A percentile compares a stretch with the other conserved stretches of the same genome.
These are phyloP conservation scores for Adineta ricciae DNA, from an alignment of 2,888 invertebrate genomes.

Conservation along the genomic window DNA sequence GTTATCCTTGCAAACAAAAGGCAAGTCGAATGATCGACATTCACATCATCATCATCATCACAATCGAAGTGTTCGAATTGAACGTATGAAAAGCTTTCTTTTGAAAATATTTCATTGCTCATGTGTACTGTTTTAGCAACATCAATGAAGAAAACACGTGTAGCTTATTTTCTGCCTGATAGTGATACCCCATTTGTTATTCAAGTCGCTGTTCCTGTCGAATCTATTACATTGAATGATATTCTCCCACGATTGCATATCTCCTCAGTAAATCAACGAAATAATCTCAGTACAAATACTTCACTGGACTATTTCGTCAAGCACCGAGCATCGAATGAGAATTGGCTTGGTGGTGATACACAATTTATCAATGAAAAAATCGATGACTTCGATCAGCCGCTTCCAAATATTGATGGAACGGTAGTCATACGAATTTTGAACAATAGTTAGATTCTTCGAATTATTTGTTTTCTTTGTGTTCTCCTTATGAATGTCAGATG, in stretches of 20 bases:
- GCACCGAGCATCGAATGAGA: not conserved
- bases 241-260: not conserved
- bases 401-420: not conserved
- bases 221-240: not conserved
- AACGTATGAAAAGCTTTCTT: not conserved
- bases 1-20: not conserved
- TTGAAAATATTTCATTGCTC: no score
- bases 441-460: not conserved
- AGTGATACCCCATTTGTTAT: not conserved
- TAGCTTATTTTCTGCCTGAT: not conserved
- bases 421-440: not conserved
- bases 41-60: not conserved
- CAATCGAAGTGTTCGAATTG: not conserved
- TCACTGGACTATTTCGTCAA: not conserved
- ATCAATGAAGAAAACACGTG: not conserved
- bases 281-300: not conserved
- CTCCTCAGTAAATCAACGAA: not conserved
- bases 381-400: not conserved
- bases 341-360: conserved; percentile 10
- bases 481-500: not conserved
- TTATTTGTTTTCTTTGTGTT: not conserved
- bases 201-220: not conserved
- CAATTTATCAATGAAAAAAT: conserved; percentile 2
- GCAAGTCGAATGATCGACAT: not conserved
- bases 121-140: not conserved